Percentiles rank a stretch among this genome's conserved stretches.
phyloP scores from a whole-genome alignment of 1,140 invertebrate genomes.

The Apocrypta bakeri region DNA sequence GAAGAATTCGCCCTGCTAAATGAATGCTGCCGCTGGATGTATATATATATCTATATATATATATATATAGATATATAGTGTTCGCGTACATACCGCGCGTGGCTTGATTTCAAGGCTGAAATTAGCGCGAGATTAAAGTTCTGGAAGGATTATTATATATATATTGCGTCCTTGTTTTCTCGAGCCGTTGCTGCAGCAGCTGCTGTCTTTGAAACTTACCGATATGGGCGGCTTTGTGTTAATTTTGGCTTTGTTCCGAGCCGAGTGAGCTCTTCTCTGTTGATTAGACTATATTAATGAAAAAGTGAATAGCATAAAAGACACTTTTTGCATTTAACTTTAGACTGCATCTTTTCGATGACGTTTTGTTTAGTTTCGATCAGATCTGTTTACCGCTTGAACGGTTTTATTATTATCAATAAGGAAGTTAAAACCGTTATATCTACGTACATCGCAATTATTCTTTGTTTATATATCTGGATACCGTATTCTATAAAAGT shows the following conservation, averaged over 20 bases:
- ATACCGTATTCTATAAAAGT: neutral
- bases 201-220: neutral
- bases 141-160: neutral
- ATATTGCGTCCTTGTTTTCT: neutral
- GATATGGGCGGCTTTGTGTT: too few species aligned
- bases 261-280: too few species aligned
- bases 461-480: neutral
- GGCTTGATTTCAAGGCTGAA: constrained; percentile 13
- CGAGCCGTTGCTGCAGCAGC: too few species aligned
- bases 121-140: constrained; percentile 32
- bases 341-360: neutral
- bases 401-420: neutral
- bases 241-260: too few species aligned
- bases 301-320: neutral
- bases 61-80: neutral
- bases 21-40: neutral
- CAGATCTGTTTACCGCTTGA: neutral
- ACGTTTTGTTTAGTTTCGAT: neutral
- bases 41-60: too few species aligned
- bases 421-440: neutral
- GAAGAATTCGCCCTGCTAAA: constrained; percentile 54
- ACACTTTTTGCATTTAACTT: neutral
- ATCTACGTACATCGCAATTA: neutral
- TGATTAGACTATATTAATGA: too few species aligned
- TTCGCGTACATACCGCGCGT: neutral